These are phyloP conservation scores for Chlorops oryzae DNA, from an alignment of 1,140 invertebrate genomes.

Conservation along the genomic window DNA sequence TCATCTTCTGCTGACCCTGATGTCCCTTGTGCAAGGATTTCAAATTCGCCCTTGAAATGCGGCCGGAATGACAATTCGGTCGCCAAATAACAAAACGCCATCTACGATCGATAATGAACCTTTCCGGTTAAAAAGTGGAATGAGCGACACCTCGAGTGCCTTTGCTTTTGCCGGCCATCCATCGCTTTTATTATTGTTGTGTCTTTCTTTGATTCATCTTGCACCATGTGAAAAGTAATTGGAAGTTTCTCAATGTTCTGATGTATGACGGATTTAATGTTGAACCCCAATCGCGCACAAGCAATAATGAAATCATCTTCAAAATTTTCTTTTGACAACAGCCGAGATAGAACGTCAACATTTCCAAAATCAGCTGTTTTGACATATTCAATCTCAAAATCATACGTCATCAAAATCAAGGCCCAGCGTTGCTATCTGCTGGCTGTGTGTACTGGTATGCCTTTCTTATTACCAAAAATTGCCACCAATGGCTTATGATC, in stretches of 20 bases:
- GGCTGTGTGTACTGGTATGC: conserved; percentile 21
- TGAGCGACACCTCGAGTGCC: too few relatives aligned
- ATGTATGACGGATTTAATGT: conserved; percentile 8
- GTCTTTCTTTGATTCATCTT: too few relatives aligned
- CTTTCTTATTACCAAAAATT: conserved; percentile 34
- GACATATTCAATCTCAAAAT: conserved; percentile 26
- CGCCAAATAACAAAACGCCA: background rate
- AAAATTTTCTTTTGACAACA: conserved; percentile 12
- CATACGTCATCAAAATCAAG: conserved; percentile 21
- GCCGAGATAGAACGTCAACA: conserved; percentile 28
- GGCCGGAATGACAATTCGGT: conserved; percentile 40
- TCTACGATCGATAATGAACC: conserved; percentile 5
- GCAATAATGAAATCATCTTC: conserved; percentile 11
- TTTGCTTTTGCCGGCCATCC: too few relatives aligned
- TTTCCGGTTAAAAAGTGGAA: background rate
- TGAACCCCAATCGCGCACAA: conserved; percentile 6
- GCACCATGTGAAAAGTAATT: conserved; percentile 4
- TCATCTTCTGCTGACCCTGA: conserved; percentile 51
- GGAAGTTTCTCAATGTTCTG: background rate
- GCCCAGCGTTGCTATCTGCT: conserved; percentile 33
- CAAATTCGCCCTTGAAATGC: conserved; percentile 35
- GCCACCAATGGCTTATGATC: conserved; percentile 48
- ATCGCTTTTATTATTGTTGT: too few relatives aligned
- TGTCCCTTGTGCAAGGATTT: conserved; percentile 49
- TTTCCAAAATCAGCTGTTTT: conserved; percentile 20